Conservation (phyloP, 2,888 invertebrate genomes). For the Caenorhabditis afra region DNA sequence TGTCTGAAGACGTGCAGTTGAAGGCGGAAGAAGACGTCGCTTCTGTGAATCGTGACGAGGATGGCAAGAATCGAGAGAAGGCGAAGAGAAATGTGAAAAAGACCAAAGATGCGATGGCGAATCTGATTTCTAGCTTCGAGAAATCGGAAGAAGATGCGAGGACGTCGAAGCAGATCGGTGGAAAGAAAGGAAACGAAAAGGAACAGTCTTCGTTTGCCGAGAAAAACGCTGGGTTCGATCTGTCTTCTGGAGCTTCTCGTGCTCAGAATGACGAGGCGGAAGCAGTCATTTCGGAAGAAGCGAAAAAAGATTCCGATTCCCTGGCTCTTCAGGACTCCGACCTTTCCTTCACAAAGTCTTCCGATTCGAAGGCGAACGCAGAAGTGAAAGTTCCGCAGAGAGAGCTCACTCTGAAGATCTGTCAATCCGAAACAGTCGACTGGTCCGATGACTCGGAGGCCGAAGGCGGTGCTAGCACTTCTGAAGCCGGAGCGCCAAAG, state of each 20-base stretch:
- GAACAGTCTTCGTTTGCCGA: constrained; percentile 41
- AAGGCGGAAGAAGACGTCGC: constrained; percentile 10
- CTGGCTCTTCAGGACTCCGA: constrained; percentile 29
- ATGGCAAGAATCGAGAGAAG: not conserved
- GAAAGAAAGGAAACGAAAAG: constrained; percentile 7
- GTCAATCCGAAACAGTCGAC: constrained; percentile 50
- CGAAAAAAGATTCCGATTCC: constrained; percentile 17
- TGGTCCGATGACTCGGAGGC: constrained; percentile 44
- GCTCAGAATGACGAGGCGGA: not conserved
- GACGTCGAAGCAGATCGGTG: constrained; percentile 21
- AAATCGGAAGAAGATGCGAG: constrained; percentile 27
- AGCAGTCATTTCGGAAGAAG: not conserved
- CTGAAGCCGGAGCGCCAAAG: constrained; percentile 28
- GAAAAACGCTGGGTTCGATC: constrained; percentile 37
- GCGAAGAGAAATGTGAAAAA: constrained; percentile 14
- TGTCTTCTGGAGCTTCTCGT: constrained; percentile 1
- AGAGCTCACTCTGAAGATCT: constrained; percentile 48
- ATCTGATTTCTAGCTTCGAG: constrained; percentile 42
- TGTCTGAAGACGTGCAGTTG: not conserved
- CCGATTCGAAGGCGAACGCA: constrained; percentile 24
- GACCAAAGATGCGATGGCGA: constrained; percentile 17
- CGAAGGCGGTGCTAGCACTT: constrained; percentile 22
- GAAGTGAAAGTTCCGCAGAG: constrained; percentile 30
- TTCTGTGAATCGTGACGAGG: not conserved
- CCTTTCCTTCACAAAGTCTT: constrained; percentile 23